Conservation (phyloP, 2,113 vertebrate genomes). For the Dicrurus megarhynchus region DNA sequence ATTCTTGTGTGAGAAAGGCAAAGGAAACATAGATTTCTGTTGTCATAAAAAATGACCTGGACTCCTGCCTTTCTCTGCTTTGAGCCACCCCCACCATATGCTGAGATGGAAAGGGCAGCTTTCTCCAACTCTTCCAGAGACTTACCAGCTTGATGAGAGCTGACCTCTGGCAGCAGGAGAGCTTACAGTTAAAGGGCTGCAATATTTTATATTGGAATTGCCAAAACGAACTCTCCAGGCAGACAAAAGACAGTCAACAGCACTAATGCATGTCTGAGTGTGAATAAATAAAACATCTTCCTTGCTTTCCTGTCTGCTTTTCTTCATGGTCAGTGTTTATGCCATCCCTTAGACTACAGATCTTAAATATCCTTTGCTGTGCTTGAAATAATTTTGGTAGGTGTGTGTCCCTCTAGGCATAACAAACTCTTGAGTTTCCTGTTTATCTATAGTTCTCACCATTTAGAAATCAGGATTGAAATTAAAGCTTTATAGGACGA, state of each 20-base stretch:
- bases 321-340: neutral
- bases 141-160: neutral
- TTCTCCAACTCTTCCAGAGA: neutral
- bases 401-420: neutral
- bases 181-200: neutral
- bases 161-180: neutral
- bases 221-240: neutral
- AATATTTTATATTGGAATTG: neutral
- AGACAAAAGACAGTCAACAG: neutral
- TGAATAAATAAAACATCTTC: conserved; percentile 4
- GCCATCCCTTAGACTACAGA: neutral
- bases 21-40: neutral
- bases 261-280: neutral
- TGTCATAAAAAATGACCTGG: neutral
- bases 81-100: neutral
- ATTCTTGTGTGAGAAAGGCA: neutral
- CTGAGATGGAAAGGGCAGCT: neutral
- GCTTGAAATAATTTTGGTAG: neutral
- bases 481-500: neutral
- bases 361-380: neutral
- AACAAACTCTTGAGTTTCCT: neutral
- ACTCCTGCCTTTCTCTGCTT: neutral
- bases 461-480: conserved; percentile 20
- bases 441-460: conserved; percentile 12
- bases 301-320: neutral